phyloP scores from a whole-genome alignment of 2,797 vertebrate species.

The Eulemur rubriventer region DNA sequence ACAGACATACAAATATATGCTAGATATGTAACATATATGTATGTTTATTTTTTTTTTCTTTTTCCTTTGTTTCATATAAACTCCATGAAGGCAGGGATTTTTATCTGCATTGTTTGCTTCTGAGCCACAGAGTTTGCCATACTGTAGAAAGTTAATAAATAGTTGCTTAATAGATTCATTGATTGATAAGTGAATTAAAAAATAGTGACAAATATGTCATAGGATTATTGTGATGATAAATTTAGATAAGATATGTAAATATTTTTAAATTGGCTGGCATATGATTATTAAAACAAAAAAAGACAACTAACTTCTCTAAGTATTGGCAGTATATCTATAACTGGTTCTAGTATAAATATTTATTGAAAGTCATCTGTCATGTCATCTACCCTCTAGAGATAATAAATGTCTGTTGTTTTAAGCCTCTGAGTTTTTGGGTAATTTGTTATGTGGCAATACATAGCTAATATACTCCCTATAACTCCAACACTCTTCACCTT shows the following conservation, averaged over 20 bases:
- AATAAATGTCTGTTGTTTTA: conserved; percentile 6
- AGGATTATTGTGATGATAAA: not conserved
- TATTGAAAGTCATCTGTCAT: conserved; percentile 15
- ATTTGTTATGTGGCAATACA: not conserved
- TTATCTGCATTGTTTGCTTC: not conserved
- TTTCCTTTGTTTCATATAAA: not conserved
- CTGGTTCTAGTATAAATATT: not conserved
- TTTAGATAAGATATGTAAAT: not conserved
- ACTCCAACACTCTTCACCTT: not conserved
- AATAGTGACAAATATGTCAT: not conserved
- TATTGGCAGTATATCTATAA: not conserved
- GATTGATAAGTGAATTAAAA: not conserved
- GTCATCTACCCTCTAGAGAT: not conserved
- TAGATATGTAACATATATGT: not conserved
- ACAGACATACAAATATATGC: not conserved
- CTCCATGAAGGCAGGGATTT: not conserved
- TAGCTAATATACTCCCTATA: not conserved
- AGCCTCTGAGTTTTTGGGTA: not conserved
- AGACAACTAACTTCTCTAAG: not conserved
- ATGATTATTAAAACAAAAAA: conserved; percentile 10
- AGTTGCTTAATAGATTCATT: not conserved
- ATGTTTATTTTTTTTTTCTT: not conserved
- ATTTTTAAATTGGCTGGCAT: not conserved
- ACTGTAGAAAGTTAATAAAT: not conserved
- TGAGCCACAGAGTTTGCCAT: not conserved